phyloP scores from a whole-genome alignment of 2,797 vertebrate genomes.

The Neostethus bicornis region DNA sequence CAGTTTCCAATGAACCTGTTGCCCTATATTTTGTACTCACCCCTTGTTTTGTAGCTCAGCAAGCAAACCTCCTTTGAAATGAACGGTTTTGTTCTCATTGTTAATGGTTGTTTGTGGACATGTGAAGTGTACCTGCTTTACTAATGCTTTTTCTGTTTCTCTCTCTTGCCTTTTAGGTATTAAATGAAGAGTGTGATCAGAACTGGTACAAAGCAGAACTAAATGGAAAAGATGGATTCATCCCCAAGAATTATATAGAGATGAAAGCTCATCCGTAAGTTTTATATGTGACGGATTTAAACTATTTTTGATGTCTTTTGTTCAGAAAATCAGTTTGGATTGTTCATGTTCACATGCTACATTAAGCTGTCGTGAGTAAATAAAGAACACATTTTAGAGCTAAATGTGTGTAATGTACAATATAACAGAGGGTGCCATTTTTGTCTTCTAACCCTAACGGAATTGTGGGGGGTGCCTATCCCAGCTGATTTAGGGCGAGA shows the following conservation, averaged over 20 bases:
- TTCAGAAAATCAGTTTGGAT: conserved; percentile 4
- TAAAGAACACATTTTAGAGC: neutral
- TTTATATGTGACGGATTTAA: conserved; percentile 3
- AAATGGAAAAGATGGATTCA: conserved; percentile 97
- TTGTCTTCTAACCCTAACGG: too few species aligned
- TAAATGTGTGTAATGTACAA: neutral
- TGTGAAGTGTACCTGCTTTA: conserved; percentile 12
- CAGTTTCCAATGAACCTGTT: neutral
- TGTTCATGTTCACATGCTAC: neutral
- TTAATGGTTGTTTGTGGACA: conserved; percentile 13
- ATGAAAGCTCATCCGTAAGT: conserved; percentile 99
- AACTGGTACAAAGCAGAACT: conserved; percentile 99
- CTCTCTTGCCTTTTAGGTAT: conserved; percentile 81
- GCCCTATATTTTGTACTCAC: neutral
- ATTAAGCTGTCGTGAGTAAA: neutral
- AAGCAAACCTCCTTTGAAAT: conserved; percentile 11
- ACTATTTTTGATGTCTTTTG: neutral
- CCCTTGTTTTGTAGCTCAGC: conserved; percentile 1
- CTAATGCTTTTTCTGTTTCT: neutral
- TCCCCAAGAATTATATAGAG: conserved; percentile 99
- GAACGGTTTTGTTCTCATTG: conserved; percentile 8
- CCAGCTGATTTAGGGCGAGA: too few species aligned
- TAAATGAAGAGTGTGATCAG: conserved; percentile 99
- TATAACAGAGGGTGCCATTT: too few species aligned
- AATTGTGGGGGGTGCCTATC: too few species aligned